Evolutionary conservation across 23 tunicate species (phyloP), one percentile per base, ranked within the genome.

Genomic region (Trididemnum nubilum): DNA sequence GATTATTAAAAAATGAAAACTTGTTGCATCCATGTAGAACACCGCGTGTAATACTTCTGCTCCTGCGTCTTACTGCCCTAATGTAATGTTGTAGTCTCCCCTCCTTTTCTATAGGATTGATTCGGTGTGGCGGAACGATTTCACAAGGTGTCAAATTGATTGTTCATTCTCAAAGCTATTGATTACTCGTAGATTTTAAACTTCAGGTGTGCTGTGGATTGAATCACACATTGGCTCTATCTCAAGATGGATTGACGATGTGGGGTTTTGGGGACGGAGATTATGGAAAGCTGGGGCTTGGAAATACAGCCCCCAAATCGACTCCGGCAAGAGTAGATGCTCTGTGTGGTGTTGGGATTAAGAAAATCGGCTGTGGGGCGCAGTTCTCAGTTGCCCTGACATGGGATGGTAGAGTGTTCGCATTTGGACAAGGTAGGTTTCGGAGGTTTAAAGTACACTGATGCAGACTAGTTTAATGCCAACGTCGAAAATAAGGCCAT

Each of bases 221-320:
- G 67, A 95, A 95, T 71, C 99, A 95, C 80, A 95, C 99, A 18
- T 57, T 95, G 22, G 92, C 80, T 12, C 67, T 90, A 0, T 95
- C 99, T 1, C 99, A 86, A 64, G 99, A 95, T 67, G 95, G 92
- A 5, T 36, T 86, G 34, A 86, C 89, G 0, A 38, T 90, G 15
- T 95, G 99, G 99, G 88, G 94, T 33, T 95, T 90, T 72, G 99
- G 99, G 0, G 99, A 95, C 54, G 99, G 96, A 3, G 99, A 95
- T 73, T 95, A 85, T 67, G 99, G 99, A 29, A 95, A 95, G 58
- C 89, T 95, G 19, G 99, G 99, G 18, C 88, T 86, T 23, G 96
- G 95, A 18, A 54, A 35, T 34, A 89, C 95, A 4, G 38, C 88
- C 0, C 66, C 95, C 23, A 86, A 85, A 65, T 75, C 88, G 34